Percentiles rank a stretch among this genome's conserved stretches.
phyloP scores from a whole-genome alignment of 1,140 invertebrate species.

The Phenacoccus solenopsis region DNA sequence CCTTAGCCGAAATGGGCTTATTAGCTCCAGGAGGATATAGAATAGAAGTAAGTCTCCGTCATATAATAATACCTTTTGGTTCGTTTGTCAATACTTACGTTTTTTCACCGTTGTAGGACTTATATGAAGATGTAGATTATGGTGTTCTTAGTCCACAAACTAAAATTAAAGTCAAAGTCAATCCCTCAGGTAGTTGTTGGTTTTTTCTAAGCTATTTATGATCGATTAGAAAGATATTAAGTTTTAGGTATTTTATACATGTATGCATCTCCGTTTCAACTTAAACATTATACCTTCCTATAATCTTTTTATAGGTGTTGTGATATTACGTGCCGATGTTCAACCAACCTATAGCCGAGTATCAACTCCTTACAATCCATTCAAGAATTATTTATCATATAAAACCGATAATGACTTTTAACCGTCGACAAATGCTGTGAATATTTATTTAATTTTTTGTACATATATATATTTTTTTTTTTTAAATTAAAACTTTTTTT shows the following conservation, averaged over 20 bases:
- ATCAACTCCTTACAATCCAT: slow-evolving; percentile 44
- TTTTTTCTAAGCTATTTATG: slow-evolving; percentile 14
- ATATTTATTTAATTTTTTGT: slow-evolving; percentile 14
- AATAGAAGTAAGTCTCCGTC: slow-evolving; percentile 52
- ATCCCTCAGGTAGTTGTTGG: slow-evolving; percentile 66
- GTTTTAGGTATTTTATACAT: not conserved
- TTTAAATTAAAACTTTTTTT: not conserved
- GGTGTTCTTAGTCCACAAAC: slow-evolving; percentile 69
- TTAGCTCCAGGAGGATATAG: slow-evolving; percentile 63
- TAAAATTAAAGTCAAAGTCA: slow-evolving; percentile 83
- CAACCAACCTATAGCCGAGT: slow-evolving; percentile 41
- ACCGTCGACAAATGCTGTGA: not conserved
- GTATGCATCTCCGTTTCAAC: not conserved
- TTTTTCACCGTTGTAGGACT: slow-evolving; percentile 44
- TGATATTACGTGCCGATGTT: slow-evolving; percentile 66
- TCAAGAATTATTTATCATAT: slow-evolving; percentile 28
- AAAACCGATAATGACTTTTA: slow-evolving; percentile 13
- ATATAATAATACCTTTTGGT: no score
- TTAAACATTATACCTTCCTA: not conserved
- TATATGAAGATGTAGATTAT: slow-evolving; percentile 76
- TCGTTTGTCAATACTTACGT: no score
- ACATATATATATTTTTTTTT: not conserved
- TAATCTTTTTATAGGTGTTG: slow-evolving; percentile 44
- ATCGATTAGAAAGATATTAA: not conserved
- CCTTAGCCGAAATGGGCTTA: slow-evolving; percentile 66